Base-by-base conservation (phyloP, 53 echinoderm and acorn worm species). In the Holothuria scabra region DNA sequence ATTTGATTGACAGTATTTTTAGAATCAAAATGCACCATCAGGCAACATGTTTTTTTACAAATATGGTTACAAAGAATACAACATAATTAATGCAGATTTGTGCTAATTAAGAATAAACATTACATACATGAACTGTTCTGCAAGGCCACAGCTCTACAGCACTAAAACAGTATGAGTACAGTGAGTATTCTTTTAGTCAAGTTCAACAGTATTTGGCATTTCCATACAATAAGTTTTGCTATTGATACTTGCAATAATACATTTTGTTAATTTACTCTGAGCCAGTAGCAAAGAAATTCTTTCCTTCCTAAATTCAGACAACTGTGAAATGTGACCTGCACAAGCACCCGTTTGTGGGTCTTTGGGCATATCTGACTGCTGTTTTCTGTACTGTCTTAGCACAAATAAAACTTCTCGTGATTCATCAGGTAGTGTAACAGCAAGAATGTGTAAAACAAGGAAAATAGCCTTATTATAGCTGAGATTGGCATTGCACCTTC, bases 271-370 rank as follows among this genome's bases (percentile, higher is more conserved):
- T 63, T 63, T 63, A 6, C 63, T 63, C 22, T 29, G 3, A 63
- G 29, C 25, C 6, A 29, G 63, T 24, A 8, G 63, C 63, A 63
- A 63, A 28, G 7, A 63, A 25, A 63, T 21, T 10, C 22, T 41
- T 25, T 72, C 74, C 14, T 22, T 12, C 38, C 21, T 41, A 25
- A 38, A 72, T 14, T 38, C 21, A n/a, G 74, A 46, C 20, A 72
- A 16, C n/a, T 72, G 37, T 37, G 24, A 41, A 19, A 72, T 72
- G 41, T 72, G 74, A 6, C 41, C 21, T 38, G 74, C 74, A 38
- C 41, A 21, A 10, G 74, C 74, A 19, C 74, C 74, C 21, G 74
- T 72, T 72, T 76, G 76, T 23, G 13, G 8, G 55, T 76, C 56
- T 23, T 11, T 31, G 28, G 76, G 31, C 76, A 76, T 26, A 13